Evolutionary conservation across 2,113 vertebrate species (phyloP), one percentile per base, ranked within the genome.

Genomic region (Engraulis encrasicolus): DNA sequence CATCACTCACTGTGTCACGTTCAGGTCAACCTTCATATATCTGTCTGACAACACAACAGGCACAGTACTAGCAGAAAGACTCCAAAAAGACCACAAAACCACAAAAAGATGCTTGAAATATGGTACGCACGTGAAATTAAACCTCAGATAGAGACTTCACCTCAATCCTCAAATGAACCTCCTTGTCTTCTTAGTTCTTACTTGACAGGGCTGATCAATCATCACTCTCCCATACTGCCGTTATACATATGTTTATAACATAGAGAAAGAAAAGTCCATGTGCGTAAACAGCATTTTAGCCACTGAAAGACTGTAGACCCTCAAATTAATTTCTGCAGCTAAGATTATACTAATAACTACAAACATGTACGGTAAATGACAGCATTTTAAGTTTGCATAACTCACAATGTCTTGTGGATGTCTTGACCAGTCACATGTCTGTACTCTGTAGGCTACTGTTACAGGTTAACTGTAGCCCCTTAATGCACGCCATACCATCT

Each of bases 11-110:
- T 1, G 66, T 74, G 66, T 74, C 66, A 14, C 11, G 27, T 31
- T 27, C 66, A 31, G 66, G 66, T 74, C 66, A 74, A 27, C 66
- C 66, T 74, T 74, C 66, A 74, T 74, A 34, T 74, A 34, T 74
- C 66, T 34, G 66, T 17, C 11, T 34, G 23, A 74, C n/a, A n/a
- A n/a, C 66, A 74, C 66, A 74, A 36, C 4, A 31, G 12, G 27
- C 66, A 74, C 27, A 2, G 27, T 27, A 74, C 66, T 18, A 14
- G 66, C 27, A 74, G 23, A 74, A 36, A 34, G 66, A 74, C 66
- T 74, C 66, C n/a, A n/a, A n/a, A n/a, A n/a, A 71, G 66, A 3
- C 15, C 27, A 18, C 6, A 31, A 17, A 71, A 17, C 1, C 14
- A 71, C 31, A 71, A 23, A 31, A 11, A 27, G 58, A 66, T 66